phyloP scores from a whole-genome alignment of 1,140 invertebrate genomes.

The Calosoma granatense region DNA sequence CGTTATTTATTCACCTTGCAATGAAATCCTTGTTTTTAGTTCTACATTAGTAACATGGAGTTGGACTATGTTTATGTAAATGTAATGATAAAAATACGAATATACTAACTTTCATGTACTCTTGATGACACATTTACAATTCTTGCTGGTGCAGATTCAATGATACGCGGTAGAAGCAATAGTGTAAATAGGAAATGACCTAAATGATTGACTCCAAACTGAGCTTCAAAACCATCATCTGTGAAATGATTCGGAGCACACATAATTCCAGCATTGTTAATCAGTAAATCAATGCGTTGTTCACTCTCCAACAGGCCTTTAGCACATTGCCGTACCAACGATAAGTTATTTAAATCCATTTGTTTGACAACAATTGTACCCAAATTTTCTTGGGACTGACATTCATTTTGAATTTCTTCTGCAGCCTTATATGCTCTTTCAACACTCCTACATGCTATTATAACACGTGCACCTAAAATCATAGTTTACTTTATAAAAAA shows the following conservation, averaged over 20 bases:
- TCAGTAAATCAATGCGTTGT: slow-evolving; percentile 55
- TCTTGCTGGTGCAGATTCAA: slow-evolving; percentile 37
- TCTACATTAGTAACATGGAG: neutral
- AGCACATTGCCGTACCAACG: slow-evolving; percentile 62
- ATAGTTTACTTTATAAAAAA: no score
- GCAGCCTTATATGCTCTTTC: slow-evolving; percentile 31
- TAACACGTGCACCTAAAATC: slow-evolving; percentile 32
- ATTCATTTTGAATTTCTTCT: slow-evolving; percentile 36
- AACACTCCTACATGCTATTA: slow-evolving; percentile 36
- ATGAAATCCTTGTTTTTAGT: neutral
- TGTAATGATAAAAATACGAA: neutral
- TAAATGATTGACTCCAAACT: slow-evolving; percentile 68
- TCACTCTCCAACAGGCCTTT: slow-evolving; percentile 47
- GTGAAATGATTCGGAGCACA: slow-evolving; percentile 52
- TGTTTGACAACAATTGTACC: slow-evolving; percentile 48
- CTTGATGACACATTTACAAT: slow-evolving; percentile 56
- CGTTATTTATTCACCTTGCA: slow-evolving; percentile 3
- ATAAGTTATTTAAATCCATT: slow-evolving; percentile 60
- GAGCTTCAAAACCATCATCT: slow-evolving; percentile 70
- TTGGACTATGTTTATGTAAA: neutral
- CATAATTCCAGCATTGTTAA: slow-evolving; percentile 78
- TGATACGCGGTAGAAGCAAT: slow-evolving; percentile 55
- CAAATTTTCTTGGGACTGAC: slow-evolving; percentile 34
- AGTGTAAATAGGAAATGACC: slow-evolving; percentile 79
- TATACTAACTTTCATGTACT: slow-evolving; percentile 39